Conservation (phyloP, 2,797 vertebrate species). For the Loris lydekkerianus region DNA sequence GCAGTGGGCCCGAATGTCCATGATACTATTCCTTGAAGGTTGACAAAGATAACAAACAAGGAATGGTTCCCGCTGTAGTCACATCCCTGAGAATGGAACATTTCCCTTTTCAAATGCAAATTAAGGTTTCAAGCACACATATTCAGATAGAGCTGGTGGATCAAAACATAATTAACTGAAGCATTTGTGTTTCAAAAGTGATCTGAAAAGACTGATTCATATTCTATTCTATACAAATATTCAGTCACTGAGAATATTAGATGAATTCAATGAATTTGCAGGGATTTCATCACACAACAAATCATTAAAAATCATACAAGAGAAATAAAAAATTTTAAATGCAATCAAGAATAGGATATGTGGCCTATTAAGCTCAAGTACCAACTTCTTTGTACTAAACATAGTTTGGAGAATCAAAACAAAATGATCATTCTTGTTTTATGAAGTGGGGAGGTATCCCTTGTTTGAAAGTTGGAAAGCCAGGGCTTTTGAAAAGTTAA, state of each 20-base stretch:
- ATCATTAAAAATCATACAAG: conserved; percentile 55
- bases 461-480: neutral
- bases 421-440: conserved; percentile 30
- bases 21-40: neutral
- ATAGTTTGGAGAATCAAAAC: neutral
- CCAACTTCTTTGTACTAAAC: conserved; percentile 43
- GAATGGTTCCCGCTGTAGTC: neutral
- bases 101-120: conserved; percentile 61
- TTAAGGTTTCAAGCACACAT: conserved; percentile 47
- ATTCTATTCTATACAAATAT: conserved; percentile 46
- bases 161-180: conserved; percentile 64
- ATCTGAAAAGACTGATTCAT: conserved; percentile 52
- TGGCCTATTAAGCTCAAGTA: neutral
- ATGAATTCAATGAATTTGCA: neutral
- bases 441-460: neutral
- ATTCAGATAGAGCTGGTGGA: conserved; percentile 40
- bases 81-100: conserved; percentile 25
- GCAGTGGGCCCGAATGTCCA: neutral
- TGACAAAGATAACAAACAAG: neutral
- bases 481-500: neutral
- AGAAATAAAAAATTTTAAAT: conserved; percentile 9
- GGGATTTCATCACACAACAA: conserved; percentile 30
- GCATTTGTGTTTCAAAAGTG: conserved; percentile 51
- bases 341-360: conserved; percentile 40
- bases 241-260: conserved; percentile 35